Evolutionary conservation across 1,140 invertebrate species (phyloP).

Genomic region (Drosophila lowei): DNA sequence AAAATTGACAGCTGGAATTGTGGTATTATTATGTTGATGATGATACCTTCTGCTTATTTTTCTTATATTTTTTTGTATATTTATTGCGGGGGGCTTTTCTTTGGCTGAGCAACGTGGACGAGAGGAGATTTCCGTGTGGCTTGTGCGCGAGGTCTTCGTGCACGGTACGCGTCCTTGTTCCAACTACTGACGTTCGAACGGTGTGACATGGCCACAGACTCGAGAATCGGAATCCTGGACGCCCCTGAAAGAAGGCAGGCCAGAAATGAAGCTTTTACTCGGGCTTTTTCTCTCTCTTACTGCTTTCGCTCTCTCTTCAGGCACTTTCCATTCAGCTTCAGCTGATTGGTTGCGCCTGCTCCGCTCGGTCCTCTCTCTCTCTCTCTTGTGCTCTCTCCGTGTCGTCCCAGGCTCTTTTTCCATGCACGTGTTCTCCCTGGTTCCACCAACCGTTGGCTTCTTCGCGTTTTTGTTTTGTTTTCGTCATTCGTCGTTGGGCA

Average conservation of each 20-base stretch:
- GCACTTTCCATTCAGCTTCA: constrained; percentile 53
- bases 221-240: constrained; percentile 61
- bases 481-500: constrained; percentile 63
- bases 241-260: constrained; percentile 61
- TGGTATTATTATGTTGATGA: neutral
- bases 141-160: constrained; percentile 64
- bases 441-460: constrained; percentile 19
- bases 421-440: constrained; percentile 29
- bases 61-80: constrained; percentile 16
- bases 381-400: neutral
- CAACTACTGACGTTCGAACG: constrained; percentile 74
- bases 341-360: constrained; percentile 30
- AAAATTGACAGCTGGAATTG: constrained; percentile 8
- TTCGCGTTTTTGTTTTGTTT: constrained; percentile 76
- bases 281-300: neutral
- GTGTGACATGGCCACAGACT: constrained; percentile 62
- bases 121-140: constrained; percentile 29
- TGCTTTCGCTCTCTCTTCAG: constrained; percentile 2
- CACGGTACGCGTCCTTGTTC: constrained; percentile 79
- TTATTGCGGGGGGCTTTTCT: constrained; percentile 18
- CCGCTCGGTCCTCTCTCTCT: neutral
- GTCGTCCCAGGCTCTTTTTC: constrained; percentile 40
- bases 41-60: constrained; percentile 8
- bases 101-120: neutral
- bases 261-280: constrained; percentile 42